phyloP scores from a whole-genome alignment of 2,797 vertebrate species.

The Acipenser oxyrinchus region DNA sequence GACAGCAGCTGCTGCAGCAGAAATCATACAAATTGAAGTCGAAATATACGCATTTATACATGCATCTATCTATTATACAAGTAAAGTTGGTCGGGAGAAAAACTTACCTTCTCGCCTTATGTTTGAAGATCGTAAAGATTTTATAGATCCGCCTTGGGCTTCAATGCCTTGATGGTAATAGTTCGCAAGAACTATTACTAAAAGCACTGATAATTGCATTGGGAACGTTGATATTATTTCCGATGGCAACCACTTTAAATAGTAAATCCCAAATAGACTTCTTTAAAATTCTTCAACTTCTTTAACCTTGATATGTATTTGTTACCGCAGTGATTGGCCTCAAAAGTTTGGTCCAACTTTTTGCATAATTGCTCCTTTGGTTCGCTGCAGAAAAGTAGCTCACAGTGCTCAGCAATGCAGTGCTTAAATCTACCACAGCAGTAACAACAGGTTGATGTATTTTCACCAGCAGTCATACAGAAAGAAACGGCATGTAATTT shows the following conservation, averaged over 20 bases:
- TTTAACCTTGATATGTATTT: too few species aligned
- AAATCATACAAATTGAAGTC: not conserved
- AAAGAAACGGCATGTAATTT: conserved; percentile 6
- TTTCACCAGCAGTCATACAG: not conserved
- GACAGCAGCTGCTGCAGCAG: conserved; percentile 1
- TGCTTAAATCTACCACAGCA: conserved; percentile 1
- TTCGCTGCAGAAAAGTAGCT: conserved; percentile 1
- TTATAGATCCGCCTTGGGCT: conserved; percentile 22
- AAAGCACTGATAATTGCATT: conserved; percentile 21
- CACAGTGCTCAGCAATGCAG: conserved; percentile 2
- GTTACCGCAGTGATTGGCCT: conserved; percentile 1
- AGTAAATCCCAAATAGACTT: conserved; percentile 9
- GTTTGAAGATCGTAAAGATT: conserved; percentile 20
- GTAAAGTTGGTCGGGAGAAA: not conserved
- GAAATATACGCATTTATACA: not conserved
- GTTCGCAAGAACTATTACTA: conserved; percentile 17
- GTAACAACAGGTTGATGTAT: conserved; percentile 17
- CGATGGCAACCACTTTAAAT: conserved; percentile 3
- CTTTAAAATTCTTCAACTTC: not conserved
- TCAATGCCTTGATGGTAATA: conserved; percentile 13
- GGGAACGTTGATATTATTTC: conserved; percentile 9
- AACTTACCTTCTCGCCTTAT: conserved; percentile 25
- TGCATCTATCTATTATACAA: not conserved
- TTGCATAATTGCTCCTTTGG: conserved; percentile 16
- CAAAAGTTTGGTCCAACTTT: conserved; percentile 12